A percentile compares a stretch with the other conserved stretches of the same genome.
Conservation (phyloP, 2,797 vertebrate species). For the Liparis tanakae region DNA sequence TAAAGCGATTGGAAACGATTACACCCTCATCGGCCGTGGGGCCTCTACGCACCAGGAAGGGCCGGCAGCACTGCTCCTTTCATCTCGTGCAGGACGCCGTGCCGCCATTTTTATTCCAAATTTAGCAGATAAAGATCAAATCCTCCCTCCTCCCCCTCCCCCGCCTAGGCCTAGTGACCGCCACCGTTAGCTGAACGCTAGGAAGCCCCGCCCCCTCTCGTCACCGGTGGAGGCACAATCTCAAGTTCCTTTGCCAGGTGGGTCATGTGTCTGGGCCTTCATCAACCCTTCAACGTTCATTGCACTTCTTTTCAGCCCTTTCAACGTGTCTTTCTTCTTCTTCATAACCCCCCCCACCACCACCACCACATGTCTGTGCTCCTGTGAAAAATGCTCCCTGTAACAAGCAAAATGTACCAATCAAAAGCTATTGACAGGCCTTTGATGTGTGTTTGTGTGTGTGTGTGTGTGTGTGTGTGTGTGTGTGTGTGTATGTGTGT, state of each 20-base stretch:
- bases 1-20: slow-evolving; percentile 74
- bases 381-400: background rate
- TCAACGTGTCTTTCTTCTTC: no score
- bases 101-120: no score
- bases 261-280: slow-evolving; percentile 55
- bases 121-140: no score
- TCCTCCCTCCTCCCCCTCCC: no score
- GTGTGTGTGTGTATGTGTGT: background rate
- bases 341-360: no score
- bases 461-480: background rate
- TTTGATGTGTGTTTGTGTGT: slow-evolving; percentile 29
- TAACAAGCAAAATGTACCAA: slow-evolving; percentile 39
- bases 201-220: no score
- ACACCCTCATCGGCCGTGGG: slow-evolving; percentile 61
- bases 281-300: slow-evolving; percentile 47
- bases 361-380: background rate
- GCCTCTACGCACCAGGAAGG: slow-evolving; percentile 47
- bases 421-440: slow-evolving; percentile 49
- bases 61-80: slow-evolving; percentile 56
- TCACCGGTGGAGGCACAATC: slow-evolving; percentile 62
- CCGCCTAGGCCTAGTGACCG: no score
- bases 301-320: slow-evolving; percentile 41
- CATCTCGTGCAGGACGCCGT: slow-evolving; percentile 63
- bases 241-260: slow-evolving; percentile 61
- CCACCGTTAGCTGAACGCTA: no score